phyloP scores from a whole-genome alignment of 2,113 vertebrate species.

The Struthio camelus region DNA sequence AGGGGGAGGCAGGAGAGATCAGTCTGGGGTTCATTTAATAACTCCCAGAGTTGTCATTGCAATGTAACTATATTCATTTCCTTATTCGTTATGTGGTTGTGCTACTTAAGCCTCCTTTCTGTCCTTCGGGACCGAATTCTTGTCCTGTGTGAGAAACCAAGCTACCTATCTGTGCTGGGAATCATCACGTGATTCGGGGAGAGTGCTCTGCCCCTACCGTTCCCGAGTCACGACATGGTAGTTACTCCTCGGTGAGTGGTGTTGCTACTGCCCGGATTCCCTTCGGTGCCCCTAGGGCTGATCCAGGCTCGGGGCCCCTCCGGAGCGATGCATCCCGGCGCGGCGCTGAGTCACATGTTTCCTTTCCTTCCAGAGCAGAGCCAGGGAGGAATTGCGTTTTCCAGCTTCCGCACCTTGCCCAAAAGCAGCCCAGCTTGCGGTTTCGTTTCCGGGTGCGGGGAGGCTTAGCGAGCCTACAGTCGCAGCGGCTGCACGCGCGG shows the following conservation, averaged over 20 bases:
- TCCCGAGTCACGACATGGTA: neutral
- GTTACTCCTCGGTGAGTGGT: neutral
- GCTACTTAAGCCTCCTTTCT: neutral
- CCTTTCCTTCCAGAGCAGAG: neutral
- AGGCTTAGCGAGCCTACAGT: neutral
- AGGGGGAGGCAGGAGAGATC: neutral
- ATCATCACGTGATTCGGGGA: neutral
- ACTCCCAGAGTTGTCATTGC: neutral
- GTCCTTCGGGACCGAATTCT: constrained; percentile 7
- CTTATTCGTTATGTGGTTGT: neutral
- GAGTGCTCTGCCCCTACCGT: no score
- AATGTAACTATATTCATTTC: neutral
- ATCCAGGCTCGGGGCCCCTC: neutral
- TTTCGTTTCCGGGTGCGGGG: neutral
- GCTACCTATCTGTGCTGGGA: neutral
- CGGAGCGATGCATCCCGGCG: neutral
- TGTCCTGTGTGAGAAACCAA: neutral
- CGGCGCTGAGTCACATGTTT: neutral
- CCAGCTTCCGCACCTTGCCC: neutral
- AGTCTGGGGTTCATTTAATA: neutral
- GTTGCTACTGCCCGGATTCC: neutral
- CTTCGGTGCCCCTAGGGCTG: neutral
- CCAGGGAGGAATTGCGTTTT: neutral
- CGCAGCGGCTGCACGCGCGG: neutral
- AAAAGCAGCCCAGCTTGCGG: neutral